Evolutionary conservation across 2,797 vertebrate genomes (phyloP), one percentile per base, ranked within the genome.

Genomic region (Manis pentadactyla): DNA sequence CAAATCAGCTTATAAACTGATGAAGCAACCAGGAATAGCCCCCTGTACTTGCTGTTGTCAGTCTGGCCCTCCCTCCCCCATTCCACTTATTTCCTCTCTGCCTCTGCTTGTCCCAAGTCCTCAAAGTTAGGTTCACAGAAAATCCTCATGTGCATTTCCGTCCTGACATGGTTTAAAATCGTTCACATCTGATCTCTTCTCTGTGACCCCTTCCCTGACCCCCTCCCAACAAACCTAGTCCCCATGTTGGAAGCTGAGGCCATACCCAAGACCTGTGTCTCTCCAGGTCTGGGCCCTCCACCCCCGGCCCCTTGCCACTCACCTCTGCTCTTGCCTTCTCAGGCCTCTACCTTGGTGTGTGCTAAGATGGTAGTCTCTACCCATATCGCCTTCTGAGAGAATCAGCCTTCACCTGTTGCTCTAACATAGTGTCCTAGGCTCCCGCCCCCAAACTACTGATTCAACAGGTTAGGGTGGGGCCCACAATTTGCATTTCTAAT

Each of bases 111-210:
- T 75, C 79, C 59, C 18, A 46, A 17, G n/a, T 88, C 73, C 83
- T 89, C 34, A 93, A 74, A 93, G 29, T 84, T 63, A 37, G 21
- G 34, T 49, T 77, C 66, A n/a, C 87, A 34, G 73, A 86, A 81
- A 53, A 29, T 53, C 17, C 4, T 69, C 17, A 46, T 0, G 59
- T 7, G 12, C n/a, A 49, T 49, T 81, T 82, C 71, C 74, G 6
- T 59, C 61, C 71, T 57, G 29, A 63, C 64, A 68, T 39, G 57
- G 79, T 87, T 96, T 90, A 68, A 25, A 23, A 79, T 59, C 74
- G 79, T 53, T 95, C 87, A 93, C 74, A 75, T 92, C 79, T 19
- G 59, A 89, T 27, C 63, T 87, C 29, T 75, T 89, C 34, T 77
- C 75, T n/a, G 5, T 31, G 61, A 61, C 34, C 39, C 18, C 25